phyloP scores from a whole-genome alignment of 92 coral and sea anemone species.

The Ricordea florida region DNA sequence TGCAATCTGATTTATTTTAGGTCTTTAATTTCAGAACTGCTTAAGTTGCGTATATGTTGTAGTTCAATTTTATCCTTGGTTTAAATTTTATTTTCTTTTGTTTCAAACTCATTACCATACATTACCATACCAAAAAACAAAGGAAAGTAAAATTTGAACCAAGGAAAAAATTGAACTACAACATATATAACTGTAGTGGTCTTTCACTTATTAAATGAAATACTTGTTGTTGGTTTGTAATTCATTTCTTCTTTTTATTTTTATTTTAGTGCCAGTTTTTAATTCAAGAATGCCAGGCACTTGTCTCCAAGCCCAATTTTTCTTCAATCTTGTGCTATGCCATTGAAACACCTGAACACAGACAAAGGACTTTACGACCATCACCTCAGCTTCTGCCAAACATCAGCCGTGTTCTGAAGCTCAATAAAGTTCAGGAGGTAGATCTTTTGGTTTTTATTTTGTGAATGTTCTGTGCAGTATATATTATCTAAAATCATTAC shows the following conservation, averaged over 20 bases:
- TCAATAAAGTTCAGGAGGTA: conserved; percentile 97
- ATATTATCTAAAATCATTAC: not conserved
- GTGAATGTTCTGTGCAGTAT: not conserved
- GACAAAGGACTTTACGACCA: conserved; percentile 90
- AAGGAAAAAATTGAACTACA: no score
- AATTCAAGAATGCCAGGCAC: conserved; percentile 91
- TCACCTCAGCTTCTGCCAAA: conserved; percentile 85
- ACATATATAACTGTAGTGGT: not conserved
- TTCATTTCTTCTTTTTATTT: not conserved
- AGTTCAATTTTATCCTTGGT: no score
- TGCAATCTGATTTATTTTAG: no score
- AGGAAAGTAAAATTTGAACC: no score
- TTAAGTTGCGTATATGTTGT: no score
- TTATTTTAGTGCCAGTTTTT: conserved; percentile 78
- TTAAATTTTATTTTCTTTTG: no score
- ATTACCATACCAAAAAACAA: no score
- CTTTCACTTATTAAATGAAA: not conserved
- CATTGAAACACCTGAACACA: conserved; percentile 95
- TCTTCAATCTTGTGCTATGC: conserved; percentile 93
- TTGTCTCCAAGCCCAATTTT: conserved; percentile 91
- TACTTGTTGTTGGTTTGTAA: not conserved
- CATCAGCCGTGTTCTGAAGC: conserved; percentile 88
- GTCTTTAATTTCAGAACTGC: no score
- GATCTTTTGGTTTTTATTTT: not conserved
- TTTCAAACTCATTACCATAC: no score